phyloP scores from a whole-genome alignment of 1,140 invertebrate genomes.

The Agraylea sexmaculata region DNA sequence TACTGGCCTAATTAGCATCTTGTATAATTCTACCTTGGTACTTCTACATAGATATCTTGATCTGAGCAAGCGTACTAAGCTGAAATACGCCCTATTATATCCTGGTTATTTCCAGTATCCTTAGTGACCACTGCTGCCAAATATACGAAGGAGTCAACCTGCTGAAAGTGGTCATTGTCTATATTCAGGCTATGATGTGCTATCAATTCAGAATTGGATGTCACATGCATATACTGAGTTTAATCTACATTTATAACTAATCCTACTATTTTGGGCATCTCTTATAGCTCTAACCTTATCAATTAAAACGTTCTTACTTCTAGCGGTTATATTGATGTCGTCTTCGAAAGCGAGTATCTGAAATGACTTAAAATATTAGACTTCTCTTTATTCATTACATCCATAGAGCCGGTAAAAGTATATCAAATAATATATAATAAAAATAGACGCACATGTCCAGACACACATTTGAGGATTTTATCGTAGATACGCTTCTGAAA shows the following conservation, averaged over 20 bases:
- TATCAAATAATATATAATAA: constrained; percentile 1
- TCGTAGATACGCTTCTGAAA: constrained; percentile 17
- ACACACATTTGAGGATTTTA: constrained; percentile 20
- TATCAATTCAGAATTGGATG: too few species aligned
- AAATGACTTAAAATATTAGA: not conserved
- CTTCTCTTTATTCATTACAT: not conserved
- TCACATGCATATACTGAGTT: too few species aligned
- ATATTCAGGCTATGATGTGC: too few species aligned
- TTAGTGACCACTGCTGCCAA: constrained; percentile 4
- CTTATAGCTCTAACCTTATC: too few species aligned
- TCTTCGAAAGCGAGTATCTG: not conserved
- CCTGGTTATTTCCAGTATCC: too few species aligned
- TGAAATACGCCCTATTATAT: too few species aligned
- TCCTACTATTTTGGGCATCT: too few species aligned
- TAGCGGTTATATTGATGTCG: not conserved
- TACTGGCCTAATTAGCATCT: too few species aligned
- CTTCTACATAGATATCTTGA: too few species aligned
- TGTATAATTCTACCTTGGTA: too few species aligned
- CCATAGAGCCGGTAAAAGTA: not conserved
- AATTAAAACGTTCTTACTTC: constrained; percentile 3
- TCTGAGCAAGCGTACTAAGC: too few species aligned
- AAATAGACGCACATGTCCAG: constrained; percentile 13
- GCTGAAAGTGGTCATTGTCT: constrained; percentile 6
- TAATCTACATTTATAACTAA: too few species aligned
- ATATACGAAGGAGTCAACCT: constrained; percentile 1